Evolutionary conservation across 2,113 vertebrate genomes (phyloP), one percentile per base, ranked within the genome.

Genomic region (Pygoscelis adeliae): DNA sequence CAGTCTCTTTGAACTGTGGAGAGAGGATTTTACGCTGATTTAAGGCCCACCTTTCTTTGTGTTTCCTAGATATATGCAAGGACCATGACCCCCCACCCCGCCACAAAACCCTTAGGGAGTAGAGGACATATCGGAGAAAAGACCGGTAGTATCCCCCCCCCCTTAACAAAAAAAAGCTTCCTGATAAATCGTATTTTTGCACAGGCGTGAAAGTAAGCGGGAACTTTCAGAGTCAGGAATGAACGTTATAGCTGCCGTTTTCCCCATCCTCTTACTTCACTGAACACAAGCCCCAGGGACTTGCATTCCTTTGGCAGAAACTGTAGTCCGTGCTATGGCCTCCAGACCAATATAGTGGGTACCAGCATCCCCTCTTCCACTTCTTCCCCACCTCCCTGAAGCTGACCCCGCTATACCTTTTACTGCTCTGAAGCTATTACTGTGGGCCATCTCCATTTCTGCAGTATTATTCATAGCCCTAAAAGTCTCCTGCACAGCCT

Each of bases 261-360:
- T 94, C 58, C 76, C 78, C 40, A 42, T 90, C 89, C 73, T 96
- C 85, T 93, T 76, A 95, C 72, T 93, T 83, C 90, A 73, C 46
- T 66, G 83, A 89, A 93, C 52, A 36, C 34, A 78, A 95, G 94
- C 72, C 78, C 63, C 91, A 84, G 71, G 77, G 94, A 93, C 83
- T 79, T 69, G 83, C 26, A 81, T 65, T 97, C 96, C 97, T 98
- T 98, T 98, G 98, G 98, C 96, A 98, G 95, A 96, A 91, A 91
- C 90, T 74, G 61, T 8, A 96, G 93, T 83, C 61, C 4, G 49
- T 82, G 84, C 94, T 83, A 50, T 8, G 87, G 70, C 88, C 91
- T 95, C 78, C 87, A 96, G 91, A 95, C 74, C 95, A 91, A 83
- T 42, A 92, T 4, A 93, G 92, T 36, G 69, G 87, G 95, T 72